Evolutionary conservation across 2,888 invertebrate species (phyloP).

Genomic region (Caenorhabditis sp.): DNA sequence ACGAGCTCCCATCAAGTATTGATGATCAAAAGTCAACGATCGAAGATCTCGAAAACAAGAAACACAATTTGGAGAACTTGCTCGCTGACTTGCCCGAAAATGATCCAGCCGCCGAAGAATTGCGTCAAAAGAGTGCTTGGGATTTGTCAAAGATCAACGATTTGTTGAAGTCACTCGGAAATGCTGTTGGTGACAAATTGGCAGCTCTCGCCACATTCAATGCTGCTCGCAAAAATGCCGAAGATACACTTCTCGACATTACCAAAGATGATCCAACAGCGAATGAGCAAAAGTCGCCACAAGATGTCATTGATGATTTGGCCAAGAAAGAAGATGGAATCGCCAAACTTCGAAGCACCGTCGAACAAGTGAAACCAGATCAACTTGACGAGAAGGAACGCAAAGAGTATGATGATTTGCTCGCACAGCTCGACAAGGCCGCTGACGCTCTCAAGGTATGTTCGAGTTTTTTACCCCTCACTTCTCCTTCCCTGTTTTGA

Average conservation of each 20-base stretch:
- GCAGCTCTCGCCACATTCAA: constrained; percentile 55
- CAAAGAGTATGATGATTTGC: constrained; percentile 43
- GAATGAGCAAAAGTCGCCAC: constrained; percentile 17
- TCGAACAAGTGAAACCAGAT: constrained; percentile 31
- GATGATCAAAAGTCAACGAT: constrained; percentile 39
- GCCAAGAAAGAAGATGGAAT: constrained; percentile 29
- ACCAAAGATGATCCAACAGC: constrained; percentile 15
- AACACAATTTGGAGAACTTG: constrained; percentile 38
- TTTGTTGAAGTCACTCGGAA: constrained; percentile 40
- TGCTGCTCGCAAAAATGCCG: constrained; percentile 50
- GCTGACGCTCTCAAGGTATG: constrained; percentile 42
- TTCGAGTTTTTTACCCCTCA: constrained; percentile 3
- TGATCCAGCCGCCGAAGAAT: constrained; percentile 35
- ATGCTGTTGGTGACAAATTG: constrained; percentile 51
- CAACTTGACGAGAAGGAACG: constrained; percentile 45
- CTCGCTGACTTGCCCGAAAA: constrained; percentile 33
- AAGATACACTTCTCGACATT: constrained; percentile 45
- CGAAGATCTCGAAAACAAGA: constrained; percentile 38
- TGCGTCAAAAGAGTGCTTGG: constrained; percentile 43
- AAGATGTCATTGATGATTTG: constrained; percentile 33
- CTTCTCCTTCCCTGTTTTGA: constrained; percentile 12
- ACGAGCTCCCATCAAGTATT: constrained; percentile 22
- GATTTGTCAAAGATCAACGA: constrained; percentile 48
- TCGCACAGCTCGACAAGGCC: constrained; percentile 45
- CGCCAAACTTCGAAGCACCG: constrained; percentile 28